Evolutionary conservation across 1,140 invertebrate species (phyloP).

Genomic region (Zaprionus ghesquierei): DNA sequence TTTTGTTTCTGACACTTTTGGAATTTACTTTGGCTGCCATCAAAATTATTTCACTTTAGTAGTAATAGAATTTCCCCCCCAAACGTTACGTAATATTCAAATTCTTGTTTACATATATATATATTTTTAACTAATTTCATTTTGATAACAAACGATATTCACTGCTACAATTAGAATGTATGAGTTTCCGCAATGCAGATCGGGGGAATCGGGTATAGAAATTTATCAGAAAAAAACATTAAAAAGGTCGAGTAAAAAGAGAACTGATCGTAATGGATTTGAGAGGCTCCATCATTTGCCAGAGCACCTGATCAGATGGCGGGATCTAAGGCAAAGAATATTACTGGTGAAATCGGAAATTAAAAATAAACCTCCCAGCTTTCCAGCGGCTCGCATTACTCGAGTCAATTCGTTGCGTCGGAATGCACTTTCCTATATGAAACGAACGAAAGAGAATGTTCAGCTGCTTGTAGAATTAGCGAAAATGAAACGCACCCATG

Average conservation of each 20-base stretch:
- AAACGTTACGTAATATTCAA: background rate
- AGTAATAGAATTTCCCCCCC: background rate
- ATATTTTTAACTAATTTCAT: background rate
- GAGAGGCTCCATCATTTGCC: background rate
- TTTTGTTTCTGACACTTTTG: background rate
- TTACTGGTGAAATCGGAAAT: background rate
- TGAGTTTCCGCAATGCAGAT: background rate
- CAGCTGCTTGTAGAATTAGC: constrained; percentile 20
- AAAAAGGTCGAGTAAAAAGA: background rate
- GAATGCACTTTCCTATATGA: constrained; percentile 1
- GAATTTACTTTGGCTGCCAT: background rate
- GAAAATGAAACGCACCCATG: constrained; percentile 15
- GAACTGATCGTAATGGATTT: background rate
- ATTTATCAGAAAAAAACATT: background rate
- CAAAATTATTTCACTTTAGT: background rate
- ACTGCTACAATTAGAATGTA: background rate
- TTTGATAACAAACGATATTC: background rate
- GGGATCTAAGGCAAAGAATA: background rate
- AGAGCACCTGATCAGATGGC: background rate
- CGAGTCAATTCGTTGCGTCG: background rate
- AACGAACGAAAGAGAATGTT: constrained; percentile 10
- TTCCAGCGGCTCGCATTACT: background rate
- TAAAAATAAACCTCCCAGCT: background rate
- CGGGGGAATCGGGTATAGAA: background rate
- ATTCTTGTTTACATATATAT: background rate